Percentiles rank a stretch among this genome's conserved stretches.
phyloP scores from a whole-genome alignment of 2,113 vertebrate genomes.

The Bufo gargarizans region DNA sequence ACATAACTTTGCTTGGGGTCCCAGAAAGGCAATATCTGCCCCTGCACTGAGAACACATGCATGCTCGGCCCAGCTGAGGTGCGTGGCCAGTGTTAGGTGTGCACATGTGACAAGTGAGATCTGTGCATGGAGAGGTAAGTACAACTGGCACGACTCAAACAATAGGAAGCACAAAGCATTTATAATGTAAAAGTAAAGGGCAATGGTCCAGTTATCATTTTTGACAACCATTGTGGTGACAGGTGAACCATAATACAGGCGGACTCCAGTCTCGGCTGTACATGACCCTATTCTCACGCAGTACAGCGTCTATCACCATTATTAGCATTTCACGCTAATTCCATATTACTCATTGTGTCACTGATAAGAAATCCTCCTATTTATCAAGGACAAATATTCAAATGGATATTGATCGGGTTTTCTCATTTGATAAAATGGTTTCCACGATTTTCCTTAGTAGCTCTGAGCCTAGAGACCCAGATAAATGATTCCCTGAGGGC shows the following conservation, averaged over 20 bases:
- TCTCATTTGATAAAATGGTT: conserved; percentile 33
- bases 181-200: no score
- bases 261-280: neutral
- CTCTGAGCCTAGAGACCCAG: conserved; percentile 20
- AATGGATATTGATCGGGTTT: conserved; percentile 33
- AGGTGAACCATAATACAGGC: neutral
- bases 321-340: neutral
- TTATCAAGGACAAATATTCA: conserved; percentile 25
- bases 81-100: no score
- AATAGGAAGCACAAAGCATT: no score
- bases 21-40: no score
- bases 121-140: no score
- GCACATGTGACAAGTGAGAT: no score
- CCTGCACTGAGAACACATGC: no score
- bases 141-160: no score
- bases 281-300: no score
- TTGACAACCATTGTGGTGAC: neutral
- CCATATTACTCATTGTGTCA: neutral
- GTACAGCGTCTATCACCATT: neutral
- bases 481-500: conserved; percentile 23
- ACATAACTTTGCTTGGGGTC: no score
- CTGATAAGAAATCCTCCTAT: neutral
- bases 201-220: no score
- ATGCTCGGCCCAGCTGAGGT: no score
- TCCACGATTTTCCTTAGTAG: neutral